Base-by-base conservation (phyloP, 1,140 invertebrate genomes). In the Archivesica marissinica region DNA sequence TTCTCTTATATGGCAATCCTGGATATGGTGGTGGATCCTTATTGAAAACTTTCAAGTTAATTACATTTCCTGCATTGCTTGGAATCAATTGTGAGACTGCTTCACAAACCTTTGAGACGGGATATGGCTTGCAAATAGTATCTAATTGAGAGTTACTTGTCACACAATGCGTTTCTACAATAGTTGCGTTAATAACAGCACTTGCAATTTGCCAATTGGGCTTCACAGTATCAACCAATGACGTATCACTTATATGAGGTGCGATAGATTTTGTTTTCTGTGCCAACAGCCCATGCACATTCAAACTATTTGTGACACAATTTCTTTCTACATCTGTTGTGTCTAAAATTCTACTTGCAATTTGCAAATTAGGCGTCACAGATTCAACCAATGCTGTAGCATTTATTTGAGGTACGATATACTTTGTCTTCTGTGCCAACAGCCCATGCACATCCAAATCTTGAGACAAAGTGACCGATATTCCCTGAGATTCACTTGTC, bases 21-120 rank as follows among this genome's bases (percentile, higher is more conserved):
- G 68, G 68, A 47, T 72, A 72, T 50, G 68, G 68, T 33, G 68
- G 68, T 11, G 68, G 68, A 44, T 72, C 68, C 35, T 72, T 72
- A 44, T 50, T 70, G 17, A 70, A 72, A 1, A 52, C 23, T 50
- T 50, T 72, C 50, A 72, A 50, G 44, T 72, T 33, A 23, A 72
- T 50, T 9, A 72, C 39, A 72, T 72, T 72, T 50, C 68, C 68
- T 4, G 41, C 68, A 50, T 44, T 28, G 25, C 15, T 72, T 47
- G 68, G 44, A 72, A 72, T 72, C 3, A 50, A 20, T 17, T 33
- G 59, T 35, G 28, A 1, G 15, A 64, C 20, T 17, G 59, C 30
- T n/a, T n/a, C n/a, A 35, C 59, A 64, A 64, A 35, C 25, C 25
- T 64, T 64, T 6, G 59, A 64, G 23, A 35, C 38, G 9, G 59